A percentile compares a stretch with the other conserved stretches of the same genome.
phyloP scores from a whole-genome alignment of 2,888 invertebrate genomes.

The Coleophora flavipennella region DNA sequence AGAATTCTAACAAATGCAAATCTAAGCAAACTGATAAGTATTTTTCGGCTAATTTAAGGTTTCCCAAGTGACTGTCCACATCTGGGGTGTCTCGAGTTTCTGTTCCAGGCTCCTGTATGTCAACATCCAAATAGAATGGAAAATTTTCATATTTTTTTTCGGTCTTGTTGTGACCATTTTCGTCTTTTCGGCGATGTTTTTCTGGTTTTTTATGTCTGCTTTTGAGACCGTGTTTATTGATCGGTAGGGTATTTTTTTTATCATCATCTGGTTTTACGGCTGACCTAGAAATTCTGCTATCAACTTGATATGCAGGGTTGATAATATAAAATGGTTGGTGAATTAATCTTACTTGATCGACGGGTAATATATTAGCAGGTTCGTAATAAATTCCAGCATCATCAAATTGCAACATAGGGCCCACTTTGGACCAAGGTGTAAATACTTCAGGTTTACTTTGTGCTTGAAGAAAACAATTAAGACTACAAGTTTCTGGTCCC shows the following conservation, averaged over 20 bases:
- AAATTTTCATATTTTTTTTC: background rate
- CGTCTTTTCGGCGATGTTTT: background rate
- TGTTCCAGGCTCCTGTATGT: background rate
- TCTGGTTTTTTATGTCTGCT: background rate
- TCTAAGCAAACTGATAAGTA: background rate
- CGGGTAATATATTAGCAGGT: conserved; percentile 2
- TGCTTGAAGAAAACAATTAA: background rate
- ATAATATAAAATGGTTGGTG: conserved; percentile 1
- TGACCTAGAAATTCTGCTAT: background rate
- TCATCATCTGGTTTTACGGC: too few relatives aligned
- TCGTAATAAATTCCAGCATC: conserved; percentile 3
- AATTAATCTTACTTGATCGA: background rate
- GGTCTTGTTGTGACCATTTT: background rate
- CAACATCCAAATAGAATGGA: conserved; percentile 1
- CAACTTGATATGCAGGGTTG: background rate
- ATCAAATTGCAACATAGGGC: background rate
- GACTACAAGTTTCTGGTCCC: background rate
- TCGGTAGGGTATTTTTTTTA: too few relatives aligned
- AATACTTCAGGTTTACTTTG: background rate
- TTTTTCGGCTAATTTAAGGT: background rate
- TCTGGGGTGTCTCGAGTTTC: too few relatives aligned
- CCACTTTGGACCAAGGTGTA: background rate
- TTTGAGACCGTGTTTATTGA: background rate
- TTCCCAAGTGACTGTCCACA: background rate
- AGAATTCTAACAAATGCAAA: background rate